Evolutionary conservation across 2,888 invertebrate species (phyloP), one percentile per base, ranked within the genome.

Genomic region (Cephus pygmeus): DNA sequence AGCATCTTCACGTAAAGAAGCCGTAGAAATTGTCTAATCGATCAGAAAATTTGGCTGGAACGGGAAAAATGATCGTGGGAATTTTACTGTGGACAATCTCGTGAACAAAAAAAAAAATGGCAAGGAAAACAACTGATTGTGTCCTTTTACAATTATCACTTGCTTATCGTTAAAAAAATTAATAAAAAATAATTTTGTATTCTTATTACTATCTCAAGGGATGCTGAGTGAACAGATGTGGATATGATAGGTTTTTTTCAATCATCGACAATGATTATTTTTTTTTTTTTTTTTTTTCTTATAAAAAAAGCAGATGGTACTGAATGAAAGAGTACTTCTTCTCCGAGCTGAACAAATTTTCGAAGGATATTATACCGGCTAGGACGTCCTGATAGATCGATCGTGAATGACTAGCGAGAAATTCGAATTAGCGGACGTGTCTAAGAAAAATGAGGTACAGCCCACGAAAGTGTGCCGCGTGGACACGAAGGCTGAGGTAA

Each of bases 1-100:
- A 31, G 12, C 35, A 73, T 30, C 12, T 69, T 75, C 56, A n/a
- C 34, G 69, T 30, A 56, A 56, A 31, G 71, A 71, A 33, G 33
- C 31, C 71, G 31, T 33, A 31, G 71, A 34, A 69, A 77, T 75
- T 69, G 40, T 77, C 40, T 73, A 77, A 77, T 77, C 71, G 77
- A 75, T 40, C 77, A 75, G 56, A 40, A 75, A 77, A 75, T 77
- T 75, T 75, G 30, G 69, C 40, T 69, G 30, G 1, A 56, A 23
- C 23, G 56, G 6, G 33, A 40, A 75, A 30, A 33, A 23, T 40
- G 4, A 75, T 75, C 75, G 69, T 75, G 75, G 33, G 75, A 75
- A 75, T 9, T 9, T 56, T 23, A 56, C 56, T 1, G 23, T 23
- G 23, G 23, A 23, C 23, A 23, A 56, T 23, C 23, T 23, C 0